These are phyloP conservation scores for Brachyptera risi DNA, from an alignment of 2,888 invertebrate species.

Conservation along the genomic window DNA sequence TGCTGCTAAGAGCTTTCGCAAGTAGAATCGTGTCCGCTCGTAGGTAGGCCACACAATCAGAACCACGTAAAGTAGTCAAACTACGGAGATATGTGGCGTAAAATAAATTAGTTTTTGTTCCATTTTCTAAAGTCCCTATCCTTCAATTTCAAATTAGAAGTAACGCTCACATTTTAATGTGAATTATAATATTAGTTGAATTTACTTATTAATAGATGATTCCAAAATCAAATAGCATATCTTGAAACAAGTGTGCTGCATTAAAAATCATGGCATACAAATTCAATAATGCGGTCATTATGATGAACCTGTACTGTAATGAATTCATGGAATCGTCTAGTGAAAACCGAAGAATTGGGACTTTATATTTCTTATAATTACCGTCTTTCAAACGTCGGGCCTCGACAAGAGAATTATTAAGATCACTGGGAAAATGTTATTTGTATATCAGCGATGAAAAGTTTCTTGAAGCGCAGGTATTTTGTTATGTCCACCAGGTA, in stretches of 20 bases:
- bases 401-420: too few species aligned
- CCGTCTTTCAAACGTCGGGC: too few species aligned
- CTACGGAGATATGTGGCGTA: slow-evolving; percentile 7
- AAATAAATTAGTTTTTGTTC: neutral
- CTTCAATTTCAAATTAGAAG: slow-evolving; percentile 10
- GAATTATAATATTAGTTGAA: neutral
- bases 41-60: neutral
- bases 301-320: neutral
- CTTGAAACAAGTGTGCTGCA: too few species aligned
- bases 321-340: too few species aligned
- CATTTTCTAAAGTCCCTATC: slow-evolving; percentile 11
- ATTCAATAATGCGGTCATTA: neutral
- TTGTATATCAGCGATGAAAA: too few species aligned
- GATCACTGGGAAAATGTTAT: too few species aligned
- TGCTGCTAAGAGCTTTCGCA: neutral
- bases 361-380: too few species aligned
- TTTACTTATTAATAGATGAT: neutral
- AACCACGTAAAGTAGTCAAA: neutral
- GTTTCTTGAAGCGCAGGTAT: slow-evolving; percentile 1
- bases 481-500: neutral
- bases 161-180: neutral
- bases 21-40: neutral
- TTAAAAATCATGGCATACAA: neutral
- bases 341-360: slow-evolving; percentile 17
- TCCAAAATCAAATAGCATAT: neutral